A percentile compares a stretch with the other conserved stretches of the same genome.
Evolutionary conservation across 2,113 vertebrate genomes (phyloP).

Genomic region (Melanocharis versteri): DNA sequence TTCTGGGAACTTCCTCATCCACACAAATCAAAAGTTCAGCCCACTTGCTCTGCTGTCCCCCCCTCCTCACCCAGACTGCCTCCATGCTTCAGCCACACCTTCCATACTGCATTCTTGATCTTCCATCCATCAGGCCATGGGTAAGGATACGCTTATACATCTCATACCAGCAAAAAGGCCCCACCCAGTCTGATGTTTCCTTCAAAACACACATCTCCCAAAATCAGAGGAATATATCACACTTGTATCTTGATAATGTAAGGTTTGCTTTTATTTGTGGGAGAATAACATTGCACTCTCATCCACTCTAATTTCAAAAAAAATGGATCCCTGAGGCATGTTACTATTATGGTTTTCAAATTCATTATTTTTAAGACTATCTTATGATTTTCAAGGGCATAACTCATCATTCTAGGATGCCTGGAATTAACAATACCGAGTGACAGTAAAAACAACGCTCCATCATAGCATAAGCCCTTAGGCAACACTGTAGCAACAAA

Average conservation of each 20-base stretch:
- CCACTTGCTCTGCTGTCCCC: not conserved
- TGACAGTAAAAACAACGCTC: not conserved
- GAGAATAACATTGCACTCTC: not conserved
- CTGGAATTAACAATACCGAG: not conserved
- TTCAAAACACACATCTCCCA: not conserved
- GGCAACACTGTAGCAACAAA: slow-evolving; percentile 10
- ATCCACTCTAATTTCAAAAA: not conserved
- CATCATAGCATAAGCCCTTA: not conserved
- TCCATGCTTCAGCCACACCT: not conserved
- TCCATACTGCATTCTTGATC: not conserved
- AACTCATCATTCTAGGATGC: not conserved
- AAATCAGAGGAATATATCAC: not conserved
- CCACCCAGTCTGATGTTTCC: not conserved
- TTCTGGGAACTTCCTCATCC: not conserved
- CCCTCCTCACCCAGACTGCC: not conserved
- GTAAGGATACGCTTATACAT: not conserved
- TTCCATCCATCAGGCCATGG: not conserved
- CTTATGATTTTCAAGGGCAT: not conserved
- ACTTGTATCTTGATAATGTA: not conserved
- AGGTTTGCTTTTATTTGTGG: not conserved
- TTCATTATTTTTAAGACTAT: not conserved
- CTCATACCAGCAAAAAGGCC: not conserved
- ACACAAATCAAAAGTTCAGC: accelerated
- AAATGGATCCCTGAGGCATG: not conserved
- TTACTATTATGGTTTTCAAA: not conserved